Percentiles rank a stretch among this genome's conserved stretches.
phyloP scores from a whole-genome alignment of 2,113 vertebrate species.

The Ursus arctos region DNA sequence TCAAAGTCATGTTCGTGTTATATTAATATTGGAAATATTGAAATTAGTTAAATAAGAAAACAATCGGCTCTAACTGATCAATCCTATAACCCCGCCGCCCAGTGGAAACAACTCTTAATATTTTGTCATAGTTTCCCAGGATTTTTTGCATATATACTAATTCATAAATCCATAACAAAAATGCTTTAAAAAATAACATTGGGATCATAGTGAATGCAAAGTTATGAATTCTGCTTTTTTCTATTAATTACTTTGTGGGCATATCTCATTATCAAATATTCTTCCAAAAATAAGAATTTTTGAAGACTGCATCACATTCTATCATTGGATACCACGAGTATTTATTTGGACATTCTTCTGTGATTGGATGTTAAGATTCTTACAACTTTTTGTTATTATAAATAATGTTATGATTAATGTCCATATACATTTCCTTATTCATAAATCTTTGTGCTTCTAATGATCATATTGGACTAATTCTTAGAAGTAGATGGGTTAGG shows the following conservation, averaged over 20 bases:
- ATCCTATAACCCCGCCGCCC: neutral
- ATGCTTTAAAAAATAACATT: neutral
- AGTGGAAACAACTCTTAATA: neutral
- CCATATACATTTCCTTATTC: neutral
- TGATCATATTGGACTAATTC: conserved; percentile 20
- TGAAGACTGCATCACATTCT: neutral
- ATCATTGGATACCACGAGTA: neutral
- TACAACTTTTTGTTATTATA: neutral
- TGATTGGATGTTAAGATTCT: neutral
- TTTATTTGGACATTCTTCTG: neutral
- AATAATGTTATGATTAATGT: neutral
- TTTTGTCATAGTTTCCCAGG: conserved; percentile 34
- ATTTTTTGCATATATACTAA: neutral
- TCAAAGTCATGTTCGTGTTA: neutral
- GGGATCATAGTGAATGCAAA: neutral
- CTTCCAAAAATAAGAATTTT: neutral
- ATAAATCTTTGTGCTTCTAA: neutral
- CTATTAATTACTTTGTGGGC: neutral
- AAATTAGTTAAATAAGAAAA: neutral
- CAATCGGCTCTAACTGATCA: neutral
- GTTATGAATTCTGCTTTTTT: neutral
- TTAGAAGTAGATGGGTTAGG: neutral
- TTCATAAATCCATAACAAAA: neutral
- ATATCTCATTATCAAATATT: neutral
- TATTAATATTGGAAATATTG: neutral